Percentiles rank a stretch among this genome's conserved stretches.
Evolutionary conservation across 2,113 vertebrate genomes (phyloP).

Genomic region (Calyptomena viridis): DNA sequence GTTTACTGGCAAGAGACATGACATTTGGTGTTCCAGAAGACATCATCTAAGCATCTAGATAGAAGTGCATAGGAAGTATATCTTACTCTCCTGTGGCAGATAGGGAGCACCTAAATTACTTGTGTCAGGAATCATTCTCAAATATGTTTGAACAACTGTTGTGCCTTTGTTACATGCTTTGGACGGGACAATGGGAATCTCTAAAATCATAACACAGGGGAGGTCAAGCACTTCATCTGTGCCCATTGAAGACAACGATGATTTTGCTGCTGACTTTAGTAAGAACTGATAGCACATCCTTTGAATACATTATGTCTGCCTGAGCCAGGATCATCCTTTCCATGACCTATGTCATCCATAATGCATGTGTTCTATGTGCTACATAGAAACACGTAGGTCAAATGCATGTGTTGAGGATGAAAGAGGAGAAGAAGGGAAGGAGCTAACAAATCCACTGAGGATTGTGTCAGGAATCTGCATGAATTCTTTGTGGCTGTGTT

Average conservation of each 20-base stretch:
- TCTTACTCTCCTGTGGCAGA: neutral
- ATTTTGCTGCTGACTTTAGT: slow-evolving; percentile 45
- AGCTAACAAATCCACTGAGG: neutral
- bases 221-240: slow-evolving; percentile 30
- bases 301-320: slow-evolving; percentile 5
- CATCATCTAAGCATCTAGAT: neutral
- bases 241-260: slow-evolving; percentile 35
- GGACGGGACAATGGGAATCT: slow-evolving; percentile 14
- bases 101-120: neutral
- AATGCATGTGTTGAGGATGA: neutral
- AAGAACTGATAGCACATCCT: slow-evolving; percentile 30
- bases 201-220: slow-evolving; percentile 36
- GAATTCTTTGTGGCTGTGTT: neutral
- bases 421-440: neutral
- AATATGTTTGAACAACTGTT: slow-evolving; percentile 41
- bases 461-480: neutral
- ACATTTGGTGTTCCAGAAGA: neutral
- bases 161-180: slow-evolving; percentile 42
- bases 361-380: slow-evolving; percentile 38
- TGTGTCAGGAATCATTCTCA: neutral
- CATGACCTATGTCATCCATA: neutral
- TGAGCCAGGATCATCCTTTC: slow-evolving; percentile 15
- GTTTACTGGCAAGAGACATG: neutral
- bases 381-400: neutral
- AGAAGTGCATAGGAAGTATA: neutral